phyloP scores from a whole-genome alignment of 2,888 invertebrate species.

The Megamerina dolium region DNA sequence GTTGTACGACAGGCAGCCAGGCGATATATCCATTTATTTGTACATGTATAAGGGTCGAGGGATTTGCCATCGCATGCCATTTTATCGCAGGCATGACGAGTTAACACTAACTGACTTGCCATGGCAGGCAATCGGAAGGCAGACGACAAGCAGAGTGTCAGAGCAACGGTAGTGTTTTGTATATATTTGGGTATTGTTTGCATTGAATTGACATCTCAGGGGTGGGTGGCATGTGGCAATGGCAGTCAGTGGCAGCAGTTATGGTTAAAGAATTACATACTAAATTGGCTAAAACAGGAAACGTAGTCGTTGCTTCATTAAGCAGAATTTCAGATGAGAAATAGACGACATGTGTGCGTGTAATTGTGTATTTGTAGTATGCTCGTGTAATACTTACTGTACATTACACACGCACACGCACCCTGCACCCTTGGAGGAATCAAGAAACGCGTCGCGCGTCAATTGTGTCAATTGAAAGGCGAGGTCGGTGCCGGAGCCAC shows the following conservation, averaged over 20 bases:
- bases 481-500: too few relatives aligned
- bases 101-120: constrained; percentile 10
- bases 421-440: constrained; percentile 11
- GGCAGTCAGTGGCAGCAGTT: constrained; percentile 25
- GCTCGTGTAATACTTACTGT: too few relatives aligned
- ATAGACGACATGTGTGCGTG: constrained; percentile 13
- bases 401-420: constrained; percentile 10
- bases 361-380: too few relatives aligned
- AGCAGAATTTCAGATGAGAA: constrained; percentile 37
- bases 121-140: constrained; percentile 17
- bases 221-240: too few relatives aligned
- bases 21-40: constrained; percentile 6
- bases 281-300: constrained; percentile 46
- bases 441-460: constrained; percentile 12
- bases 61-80: constrained; percentile 16
- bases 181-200: constrained; percentile 9
- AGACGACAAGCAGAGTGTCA: constrained; percentile 22
- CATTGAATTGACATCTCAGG: constrained; percentile 7
- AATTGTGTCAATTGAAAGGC: constrained; percentile 8
- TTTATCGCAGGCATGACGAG: constrained; percentile 19
- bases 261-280: constrained; percentile 47
- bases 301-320: constrained; percentile 42
- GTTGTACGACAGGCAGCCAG: not conserved
- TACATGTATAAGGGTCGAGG: constrained; percentile 8
- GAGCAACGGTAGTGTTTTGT: too few relatives aligned